Base-by-base conservation (phyloP, 2,888 invertebrate species). In the Aspidiotus destructor region DNA sequence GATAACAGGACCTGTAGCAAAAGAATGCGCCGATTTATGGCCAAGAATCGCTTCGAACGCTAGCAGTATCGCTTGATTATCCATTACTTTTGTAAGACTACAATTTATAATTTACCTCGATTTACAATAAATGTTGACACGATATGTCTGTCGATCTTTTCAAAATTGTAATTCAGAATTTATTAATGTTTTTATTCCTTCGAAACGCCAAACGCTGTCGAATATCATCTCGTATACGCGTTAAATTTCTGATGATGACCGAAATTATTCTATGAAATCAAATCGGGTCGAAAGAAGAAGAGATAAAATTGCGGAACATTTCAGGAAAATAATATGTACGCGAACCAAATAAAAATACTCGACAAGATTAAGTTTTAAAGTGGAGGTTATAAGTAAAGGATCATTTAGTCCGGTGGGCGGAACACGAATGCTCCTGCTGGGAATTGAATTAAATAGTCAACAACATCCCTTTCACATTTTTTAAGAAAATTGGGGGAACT, bases 11-110 rank as follows among this genome's bases (percentile, higher is more conserved):
- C 99, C 99, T 68, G 99, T 99, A 42, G 97, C 99, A 41, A 99
- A 99, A 81, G 99, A 99, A 81, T 99, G 99, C 81, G 99, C 99
- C 68, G 99, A 99, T 80, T 83, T 99, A 74, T 99, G 99, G 99
- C 99, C 99, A 73, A 93, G 98, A 84, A 98, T 99, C 79, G 98
- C 99, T 70, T 97, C 97, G 68, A 98, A 98, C 80, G 97, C 99
- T 71, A 93, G 96, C 82, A 96, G 96, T 77, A 98, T 99, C 82
- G 96, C 97, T 77, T 98, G 84, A 83, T 15, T 54, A 54, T 68
- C 9, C 55, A 13, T 15, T 52, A 52, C 2, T 58, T 13, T 48
- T 48, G 48, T 48, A 48, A 48, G n/a, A 48, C 48, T n/a, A 13
- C 48, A 11, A 28, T 48, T 48, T 48, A 13, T 48, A 48, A 48